Evolutionary conservation across 92 coral and sea anemone species (phyloP), one percentile per base, ranked within the genome.

Genomic region (Muricea muricata): DNA sequence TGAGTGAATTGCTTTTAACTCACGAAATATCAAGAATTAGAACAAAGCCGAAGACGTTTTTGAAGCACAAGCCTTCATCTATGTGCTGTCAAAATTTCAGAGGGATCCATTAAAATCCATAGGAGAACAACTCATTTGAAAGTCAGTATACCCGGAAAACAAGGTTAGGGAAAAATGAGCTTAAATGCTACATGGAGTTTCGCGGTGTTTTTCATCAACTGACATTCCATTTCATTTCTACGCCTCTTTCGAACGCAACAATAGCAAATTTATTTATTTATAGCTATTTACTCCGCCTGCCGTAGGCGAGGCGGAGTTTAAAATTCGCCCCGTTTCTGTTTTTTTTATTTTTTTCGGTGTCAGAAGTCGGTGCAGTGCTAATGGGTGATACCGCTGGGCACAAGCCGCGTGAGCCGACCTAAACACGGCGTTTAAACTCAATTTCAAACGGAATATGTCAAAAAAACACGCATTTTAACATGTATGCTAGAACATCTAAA

Each of bases 231-330:
- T n/a, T n/a, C n/a, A n/a, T 0, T 50, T 50, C 58, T 20, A 50
- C 58, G 58, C 58, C 58, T 20, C 58, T 50, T 50, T 50, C 58
- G 58, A 50, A 50, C 58, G 13, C 58, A 50, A 50, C 58, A 50
- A 37, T 37, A 50, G 17, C 58, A 50, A 50, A 50, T 4, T 15
- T 50, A 50, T 50, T 50, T 50, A 50, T 50, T n/a, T n/a, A n/a
- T n/a, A n/a, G n/a, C n/a, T n/a, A n/a, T n/a, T n/a, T n/a, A n/a
- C n/a, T n/a, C n/a, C n/a, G n/a, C n/a, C n/a, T n/a, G n/a, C n/a
- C n/a, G n/a, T n/a, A n/a, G n/a, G n/a, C n/a, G n/a, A n/a, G n/a
- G n/a, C n/a, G n/a, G n/a, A n/a, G n/a, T n/a, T n/a, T n/a, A n/a
- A n/a, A n/a, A n/a, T n/a, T n/a, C n/a, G n/a, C n/a, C n/a, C n/a